Base-by-base conservation (phyloP, 2,888 invertebrate genomes). In the Exocentrus adspersus region DNA sequence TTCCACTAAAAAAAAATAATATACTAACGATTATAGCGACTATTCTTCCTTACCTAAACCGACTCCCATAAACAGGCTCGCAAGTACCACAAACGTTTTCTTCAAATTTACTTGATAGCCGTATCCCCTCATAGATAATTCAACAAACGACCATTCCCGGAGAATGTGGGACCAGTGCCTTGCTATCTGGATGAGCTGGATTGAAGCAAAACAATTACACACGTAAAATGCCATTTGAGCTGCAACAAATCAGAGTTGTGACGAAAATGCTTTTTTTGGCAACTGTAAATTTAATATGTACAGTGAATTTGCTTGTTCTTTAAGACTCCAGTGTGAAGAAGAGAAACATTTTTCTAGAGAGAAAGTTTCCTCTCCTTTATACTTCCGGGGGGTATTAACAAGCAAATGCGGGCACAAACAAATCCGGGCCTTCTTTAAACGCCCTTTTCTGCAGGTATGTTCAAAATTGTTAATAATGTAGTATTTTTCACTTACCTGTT, bases 111-210 rank as follows among this genome's bases (percentile, higher is more conserved):
- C 60, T 3, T 77, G 69, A 48, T 71, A 65, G 5, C 73, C 72
- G 60, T 79, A 80, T 19, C 71, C 70, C 52, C 74, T 71, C 77
- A 80, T 79, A 2, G 76, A 71, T 20, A 72, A 66, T 65, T 83
- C 82, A 5, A 81, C 77, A 3, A 71, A 68, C 6, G 75, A 70
- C 80, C 82, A 83, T 65, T 79, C 77, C 19, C 72, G 68, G 52
- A 79, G 68, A n/a, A 80, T 73, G 1, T 30, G 61, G 16, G 68
- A 52, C 79, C 79, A 80, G 42, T 74, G 65, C 20, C 56, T 54
- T 0, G 77, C 75, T 14, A 79, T 69, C 62, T 73, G 63, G 2
- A 80, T 75, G 43, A 79, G 75, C 52, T 75, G 70, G 1, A 77
- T n/a, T 2, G 73, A 68, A 0, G 72, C 77, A 28, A 78, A 69